These are phyloP conservation scores for Hoplostethus mediterraneus DNA, from an alignment of 2,797 vertebrate species.

Conservation along the genomic window DNA sequence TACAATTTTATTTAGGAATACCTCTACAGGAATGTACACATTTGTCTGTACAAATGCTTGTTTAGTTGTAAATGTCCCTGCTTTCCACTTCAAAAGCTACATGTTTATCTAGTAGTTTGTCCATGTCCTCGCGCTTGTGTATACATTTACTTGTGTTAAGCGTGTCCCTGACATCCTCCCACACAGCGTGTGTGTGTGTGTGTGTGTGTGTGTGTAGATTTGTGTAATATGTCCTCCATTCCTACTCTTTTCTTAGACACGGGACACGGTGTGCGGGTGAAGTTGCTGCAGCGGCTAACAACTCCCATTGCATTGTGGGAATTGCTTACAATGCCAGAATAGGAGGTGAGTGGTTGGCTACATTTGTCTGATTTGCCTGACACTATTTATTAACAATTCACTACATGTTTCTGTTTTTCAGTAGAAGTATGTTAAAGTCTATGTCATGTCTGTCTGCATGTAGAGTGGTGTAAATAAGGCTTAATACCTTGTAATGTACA, in stretches of 20 bases:
- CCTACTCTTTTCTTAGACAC: conserved; percentile 86
- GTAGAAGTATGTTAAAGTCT: not conserved
- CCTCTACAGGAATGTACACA: conserved; percentile 33
- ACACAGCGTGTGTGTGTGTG: not conserved
- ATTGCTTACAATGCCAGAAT: conserved; percentile 98
- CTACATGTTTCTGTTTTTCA: conserved; percentile 5
- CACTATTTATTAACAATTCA: conserved; percentile 2
- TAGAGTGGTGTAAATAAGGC: no score
- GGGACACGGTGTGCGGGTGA: conserved; percentile 98
- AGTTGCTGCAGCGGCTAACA: conserved; percentile 98
- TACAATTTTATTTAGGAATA: conserved; percentile 11
- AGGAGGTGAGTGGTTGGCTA: conserved; percentile 87
- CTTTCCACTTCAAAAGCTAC: conserved; percentile 34
- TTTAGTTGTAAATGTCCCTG: conserved; percentile 26
- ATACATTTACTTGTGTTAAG: conserved; percentile 13
- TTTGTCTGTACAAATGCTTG: conserved; percentile 35
- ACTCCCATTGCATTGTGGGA: conserved; percentile 97
- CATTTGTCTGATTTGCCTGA: not conserved
- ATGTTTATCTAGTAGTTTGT: conserved; percentile 41
- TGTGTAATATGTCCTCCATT: conserved; percentile 40
- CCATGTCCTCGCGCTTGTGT: conserved; percentile 27
- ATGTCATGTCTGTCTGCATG: not conserved
- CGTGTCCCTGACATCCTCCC: conserved; percentile 17
- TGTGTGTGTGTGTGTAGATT: conserved; percentile 7
- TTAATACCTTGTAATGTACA: no score